phyloP scores from a whole-genome alignment of 2,888 invertebrate genomes.

The Diplolepis rosae region DNA sequence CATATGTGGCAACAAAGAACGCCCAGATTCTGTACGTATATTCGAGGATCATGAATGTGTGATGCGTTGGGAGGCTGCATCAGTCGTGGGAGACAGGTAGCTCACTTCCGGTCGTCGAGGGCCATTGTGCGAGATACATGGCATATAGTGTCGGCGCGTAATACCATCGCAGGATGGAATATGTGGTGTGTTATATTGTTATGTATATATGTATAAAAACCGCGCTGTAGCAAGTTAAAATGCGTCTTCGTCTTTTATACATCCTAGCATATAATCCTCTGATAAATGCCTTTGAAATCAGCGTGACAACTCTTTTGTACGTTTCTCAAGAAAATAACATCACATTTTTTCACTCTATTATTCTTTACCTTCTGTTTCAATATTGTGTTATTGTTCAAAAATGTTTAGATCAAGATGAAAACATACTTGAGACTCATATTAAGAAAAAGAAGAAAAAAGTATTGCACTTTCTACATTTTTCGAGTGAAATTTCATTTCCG shows the following conservation, averaged over 20 bases:
- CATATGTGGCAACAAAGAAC: neutral
- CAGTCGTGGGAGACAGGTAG: constrained; percentile 72
- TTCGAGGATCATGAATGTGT: constrained; percentile 33
- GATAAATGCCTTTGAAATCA: constrained; percentile 20
- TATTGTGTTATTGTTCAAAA: no score
- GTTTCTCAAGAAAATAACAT: neutral
- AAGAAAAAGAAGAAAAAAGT: no score
- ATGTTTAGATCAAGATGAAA: no score
- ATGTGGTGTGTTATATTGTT: constrained; percentile 42
- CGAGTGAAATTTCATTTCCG: no score
- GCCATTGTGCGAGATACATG: constrained; percentile 55
- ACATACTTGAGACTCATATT: no score
- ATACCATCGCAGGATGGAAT: constrained; percentile 38
- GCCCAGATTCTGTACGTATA: neutral
- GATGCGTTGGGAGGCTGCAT: constrained; percentile 63
- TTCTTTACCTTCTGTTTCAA: no score
- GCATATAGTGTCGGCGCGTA: constrained; percentile 39
- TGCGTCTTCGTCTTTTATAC: no score
- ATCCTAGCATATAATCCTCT: neutral
- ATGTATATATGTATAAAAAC: constrained; percentile 27
- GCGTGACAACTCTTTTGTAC: neutral
- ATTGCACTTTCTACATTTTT: no score
- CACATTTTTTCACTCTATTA: no score
- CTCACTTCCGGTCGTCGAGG: constrained; percentile 66
- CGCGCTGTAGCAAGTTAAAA: neutral